Evolutionary conservation across 1,140 invertebrate genomes (phyloP), one percentile per base, ranked within the genome.

Genomic region (Penaeus vannamei): DNA sequence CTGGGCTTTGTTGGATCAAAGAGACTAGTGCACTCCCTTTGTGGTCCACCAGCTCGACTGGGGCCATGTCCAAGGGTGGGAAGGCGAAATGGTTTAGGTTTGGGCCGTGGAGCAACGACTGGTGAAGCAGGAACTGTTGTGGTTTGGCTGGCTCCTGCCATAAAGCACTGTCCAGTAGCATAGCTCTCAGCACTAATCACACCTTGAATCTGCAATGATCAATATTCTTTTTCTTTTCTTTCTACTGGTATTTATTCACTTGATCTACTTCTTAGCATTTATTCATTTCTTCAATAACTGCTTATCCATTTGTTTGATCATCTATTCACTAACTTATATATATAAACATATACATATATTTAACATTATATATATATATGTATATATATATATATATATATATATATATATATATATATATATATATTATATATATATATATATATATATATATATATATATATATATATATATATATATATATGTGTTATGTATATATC

Each of bases 1-100:
- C 92, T 92, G 14, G 92, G 92, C 12, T 87, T 81, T 17, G 62
- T 79, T 22, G 92, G 92, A 64, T 93, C 92, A 92, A 92, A 91
- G 62, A 92, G 91, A 26, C 92, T 89, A 3, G 87, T 84, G 59
- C 91, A 80, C 22, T 76, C 22, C 86, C 32, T 19, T 76, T 88
- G 61, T 12, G 32, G 72, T 79, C 76, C 85, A 20, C 77, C 85
- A n/a, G 86, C 46, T 20, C n/a, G 23, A 23, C 59, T 10, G n/a
- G 53, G 20, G 26, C 80, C 42, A 23, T 23, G 59, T 36, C 76
- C 77, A 22, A 69, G 60, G 7, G 83, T 86, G 72, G 88, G 91
- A 46, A 90, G 89, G 36, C 83, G 77, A 66, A 91, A 89, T 29
- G 90, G 86, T 46, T 90, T 90, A 20, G 89, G 77, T 53, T 90